phyloP scores from a whole-genome alignment of 2,888 invertebrate species.

The Heliconius erato region DNA sequence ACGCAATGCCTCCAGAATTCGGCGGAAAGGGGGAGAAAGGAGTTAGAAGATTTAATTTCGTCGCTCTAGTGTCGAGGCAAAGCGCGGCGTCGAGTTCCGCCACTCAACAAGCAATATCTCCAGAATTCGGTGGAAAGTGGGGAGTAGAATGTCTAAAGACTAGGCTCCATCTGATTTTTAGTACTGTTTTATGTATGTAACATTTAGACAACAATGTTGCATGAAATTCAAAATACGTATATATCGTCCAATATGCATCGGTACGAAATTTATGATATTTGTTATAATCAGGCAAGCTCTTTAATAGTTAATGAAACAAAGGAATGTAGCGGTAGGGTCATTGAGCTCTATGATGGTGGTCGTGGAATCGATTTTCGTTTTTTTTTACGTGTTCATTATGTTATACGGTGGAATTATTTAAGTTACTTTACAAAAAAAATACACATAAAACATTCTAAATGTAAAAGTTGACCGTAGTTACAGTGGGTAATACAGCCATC shows the following conservation, averaged over 20 bases:
- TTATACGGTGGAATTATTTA: not conserved
- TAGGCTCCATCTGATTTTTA: not conserved
- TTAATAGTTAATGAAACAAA: not conserved
- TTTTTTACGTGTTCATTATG: not conserved
- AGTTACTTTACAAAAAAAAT: not conserved
- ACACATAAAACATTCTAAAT: no score
- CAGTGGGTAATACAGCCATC: no score
- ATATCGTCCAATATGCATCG: not conserved
- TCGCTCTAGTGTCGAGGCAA: no score
- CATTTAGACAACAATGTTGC: not conserved
- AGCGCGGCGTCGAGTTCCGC: no score
- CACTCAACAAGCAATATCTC: no score
- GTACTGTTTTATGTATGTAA: not conserved
- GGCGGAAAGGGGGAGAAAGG: no score
- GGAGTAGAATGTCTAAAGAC: no score
- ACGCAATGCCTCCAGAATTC: no score
- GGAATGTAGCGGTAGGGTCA: not conserved
- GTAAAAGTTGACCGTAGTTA: no score
- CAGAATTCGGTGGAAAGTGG: no score
- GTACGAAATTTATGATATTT: conserved; percentile 8
- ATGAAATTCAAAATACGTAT: not conserved
- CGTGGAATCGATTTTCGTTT: not conserved
- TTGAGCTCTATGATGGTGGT: not conserved
- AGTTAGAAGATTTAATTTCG: no score
- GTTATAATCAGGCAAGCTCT: conserved; percentile 5